These are phyloP conservation scores for Neostethus bicornis DNA, from an alignment of 2,797 vertebrate genomes.

Conservation along the genomic window DNA sequence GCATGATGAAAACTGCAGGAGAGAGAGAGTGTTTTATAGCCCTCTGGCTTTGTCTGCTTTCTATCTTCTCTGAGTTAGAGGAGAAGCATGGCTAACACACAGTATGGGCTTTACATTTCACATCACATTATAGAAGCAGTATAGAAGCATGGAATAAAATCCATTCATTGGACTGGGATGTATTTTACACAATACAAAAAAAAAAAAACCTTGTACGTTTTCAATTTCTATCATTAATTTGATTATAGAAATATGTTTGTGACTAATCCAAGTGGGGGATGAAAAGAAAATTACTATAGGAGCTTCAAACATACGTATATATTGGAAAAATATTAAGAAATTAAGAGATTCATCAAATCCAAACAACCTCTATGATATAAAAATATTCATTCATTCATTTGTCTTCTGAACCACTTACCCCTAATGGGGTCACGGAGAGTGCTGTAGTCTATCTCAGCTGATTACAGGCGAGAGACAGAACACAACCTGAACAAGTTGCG, in stretches of 20 bases:
- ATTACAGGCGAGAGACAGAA: no score
- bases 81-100: conserved; percentile 53
- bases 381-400: no score
- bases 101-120: conserved; percentile 45
- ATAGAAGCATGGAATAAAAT: conserved; percentile 33
- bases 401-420: no score
- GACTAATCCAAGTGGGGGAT: not conserved
- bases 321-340: no score
- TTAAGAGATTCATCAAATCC: no score
- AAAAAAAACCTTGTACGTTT: conserved; percentile 13
- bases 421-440: no score
- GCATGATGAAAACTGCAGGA: conserved; percentile 65
- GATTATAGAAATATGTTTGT: conserved; percentile 1
- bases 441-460: no score
- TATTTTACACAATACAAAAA: conserved; percentile 13
- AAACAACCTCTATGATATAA: no score
- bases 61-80: conserved; percentile 53
- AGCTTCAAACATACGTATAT: no score
- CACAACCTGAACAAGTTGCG: no score
- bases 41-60: conserved; percentile 68
- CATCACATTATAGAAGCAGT: conserved; percentile 46
- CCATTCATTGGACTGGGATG: conserved; percentile 23
- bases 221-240: not conserved
- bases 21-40: conserved; percentile 55
- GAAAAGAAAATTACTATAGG: conserved; percentile 1